phyloP scores from a whole-genome alignment of 2,797 vertebrate genomes.

The Pangasius macronema region DNA sequence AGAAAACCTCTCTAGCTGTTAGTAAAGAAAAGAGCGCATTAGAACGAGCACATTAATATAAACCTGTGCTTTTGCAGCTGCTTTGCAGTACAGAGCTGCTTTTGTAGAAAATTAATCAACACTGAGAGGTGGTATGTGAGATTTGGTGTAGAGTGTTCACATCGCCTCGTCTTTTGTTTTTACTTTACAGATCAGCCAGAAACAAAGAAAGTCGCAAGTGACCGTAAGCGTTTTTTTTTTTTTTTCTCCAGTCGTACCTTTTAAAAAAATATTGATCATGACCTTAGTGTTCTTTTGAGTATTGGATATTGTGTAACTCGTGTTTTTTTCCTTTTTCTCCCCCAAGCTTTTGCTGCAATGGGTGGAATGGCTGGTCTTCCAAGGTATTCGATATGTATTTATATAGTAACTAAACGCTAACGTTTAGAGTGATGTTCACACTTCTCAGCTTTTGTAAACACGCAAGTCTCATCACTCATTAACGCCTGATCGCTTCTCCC shows the following conservation, averaged over 20 bases:
- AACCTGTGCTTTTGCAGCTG: neutral
- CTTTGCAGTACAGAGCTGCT: neutral
- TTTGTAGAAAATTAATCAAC: neutral
- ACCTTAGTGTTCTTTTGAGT: neutral
- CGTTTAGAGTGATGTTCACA: neutral
- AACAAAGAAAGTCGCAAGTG: slow-evolving; percentile 98
- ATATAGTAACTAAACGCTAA: neutral
- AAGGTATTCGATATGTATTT: slow-evolving; percentile 73
- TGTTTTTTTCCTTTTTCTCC: neutral
- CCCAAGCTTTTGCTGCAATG: slow-evolving; percentile 85
- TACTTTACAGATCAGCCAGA: slow-evolving; percentile 94
- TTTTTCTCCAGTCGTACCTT: no score
- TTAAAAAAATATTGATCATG: neutral
- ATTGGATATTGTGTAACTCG: neutral
- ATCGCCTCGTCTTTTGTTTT: slow-evolving; percentile 3
- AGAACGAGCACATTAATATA: neutral
- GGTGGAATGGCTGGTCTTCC: slow-evolving; percentile 85
- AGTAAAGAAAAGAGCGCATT: neutral
- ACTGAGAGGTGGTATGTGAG: neutral
- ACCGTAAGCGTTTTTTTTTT: slow-evolving; percentile 81
- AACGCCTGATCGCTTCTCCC: slow-evolving; percentile 30
- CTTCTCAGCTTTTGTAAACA: no score
- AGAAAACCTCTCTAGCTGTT: neutral
- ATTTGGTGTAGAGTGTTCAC: neutral
- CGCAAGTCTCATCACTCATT: no score